Percentiles rank a stretch among this genome's conserved stretches.
Evolutionary conservation across 30 jellyfish, hydroid and myxozoan species (phyloP).

Genomic region (Pseudorhiza aurosa): DNA sequence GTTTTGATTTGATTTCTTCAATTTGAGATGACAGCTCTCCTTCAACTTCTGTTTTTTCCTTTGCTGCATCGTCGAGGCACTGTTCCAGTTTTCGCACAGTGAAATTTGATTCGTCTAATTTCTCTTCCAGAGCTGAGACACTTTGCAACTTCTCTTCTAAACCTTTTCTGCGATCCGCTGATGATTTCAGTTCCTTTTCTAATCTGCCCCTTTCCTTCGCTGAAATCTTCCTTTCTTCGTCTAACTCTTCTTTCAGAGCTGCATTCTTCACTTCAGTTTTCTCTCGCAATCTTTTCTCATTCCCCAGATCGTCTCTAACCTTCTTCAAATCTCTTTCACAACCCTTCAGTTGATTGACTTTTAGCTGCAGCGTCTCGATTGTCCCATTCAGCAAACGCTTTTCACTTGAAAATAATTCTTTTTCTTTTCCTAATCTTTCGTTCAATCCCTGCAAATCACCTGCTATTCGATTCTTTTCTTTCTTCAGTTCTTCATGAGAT

Average conservation of each 20-base stretch:
- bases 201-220: neutral
- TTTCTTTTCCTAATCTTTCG: neutral
- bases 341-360: neutral
- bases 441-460: neutral
- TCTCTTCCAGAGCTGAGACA: neutral
- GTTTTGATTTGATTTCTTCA: neutral
- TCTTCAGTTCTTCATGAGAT: neutral
- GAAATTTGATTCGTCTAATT: constrained; percentile 13
- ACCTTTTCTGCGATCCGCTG: neutral
- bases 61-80: constrained; percentile 7
- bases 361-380: constrained; percentile 12
- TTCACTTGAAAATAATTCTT: neutral
- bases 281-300: constrained; percentile 20
- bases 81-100: constrained; percentile 28
- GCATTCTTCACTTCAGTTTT: neutral
- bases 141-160: neutral
- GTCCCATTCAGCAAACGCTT: neutral
- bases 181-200: neutral
- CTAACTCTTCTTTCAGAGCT: neutral
- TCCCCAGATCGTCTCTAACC: neutral
- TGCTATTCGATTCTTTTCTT: neutral
- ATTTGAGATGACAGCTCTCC: neutral
- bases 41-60: constrained; percentile 14
- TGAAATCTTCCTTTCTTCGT: neutral
- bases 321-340: neutral